These are phyloP conservation scores for Drosophila aff. DNA, from an alignment of 1,140 invertebrate species.

Conservation along the genomic window DNA sequence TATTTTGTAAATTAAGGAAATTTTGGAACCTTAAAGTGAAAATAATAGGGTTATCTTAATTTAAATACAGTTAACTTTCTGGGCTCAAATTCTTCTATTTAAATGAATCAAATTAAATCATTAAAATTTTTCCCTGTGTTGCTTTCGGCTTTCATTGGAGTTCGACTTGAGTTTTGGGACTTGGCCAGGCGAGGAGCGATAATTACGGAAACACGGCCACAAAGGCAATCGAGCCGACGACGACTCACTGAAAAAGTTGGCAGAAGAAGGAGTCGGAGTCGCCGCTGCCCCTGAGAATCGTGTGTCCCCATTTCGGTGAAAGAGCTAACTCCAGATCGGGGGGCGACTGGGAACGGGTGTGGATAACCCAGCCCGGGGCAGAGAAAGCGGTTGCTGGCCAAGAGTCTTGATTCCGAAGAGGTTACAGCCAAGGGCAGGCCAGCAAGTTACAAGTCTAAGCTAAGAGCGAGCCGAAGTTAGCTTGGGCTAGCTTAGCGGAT, in stretches of 20 bases:
- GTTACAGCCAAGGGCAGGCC: slow-evolving; percentile 51
- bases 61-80: background rate
- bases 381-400: slow-evolving; percentile 31
- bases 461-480: slow-evolving; percentile 9
- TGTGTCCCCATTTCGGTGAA: slow-evolving; percentile 73
- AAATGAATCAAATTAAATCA: too few relatives aligned
- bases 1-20: background rate
- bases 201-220: slow-evolving; percentile 77
- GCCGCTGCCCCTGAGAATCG: slow-evolving; percentile 42
- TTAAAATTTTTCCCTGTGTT: slow-evolving; percentile 1
- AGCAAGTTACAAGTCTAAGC: slow-evolving; percentile 33
- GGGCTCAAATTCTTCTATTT: background rate
- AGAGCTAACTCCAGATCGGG: slow-evolving; percentile 23
- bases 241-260: slow-evolving; percentile 50
- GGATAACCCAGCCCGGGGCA: slow-evolving; percentile 29
- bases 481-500: slow-evolving; percentile 7
- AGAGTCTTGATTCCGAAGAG: slow-evolving; percentile 19
- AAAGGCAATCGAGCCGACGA: slow-evolving; percentile 65
- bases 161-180: slow-evolving; percentile 48
- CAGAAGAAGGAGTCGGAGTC: slow-evolving; percentile 27
- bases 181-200: slow-evolving; percentile 66
- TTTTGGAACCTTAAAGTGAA: background rate
- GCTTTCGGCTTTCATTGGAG: slow-evolving; percentile 50
- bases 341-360: slow-evolving; percentile 11
- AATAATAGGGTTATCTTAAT: background rate